Evolutionary conservation across 2,797 vertebrate species (phyloP), one percentile per base, ranked within the genome.

Genomic region (Saxicola maurus): DNA sequence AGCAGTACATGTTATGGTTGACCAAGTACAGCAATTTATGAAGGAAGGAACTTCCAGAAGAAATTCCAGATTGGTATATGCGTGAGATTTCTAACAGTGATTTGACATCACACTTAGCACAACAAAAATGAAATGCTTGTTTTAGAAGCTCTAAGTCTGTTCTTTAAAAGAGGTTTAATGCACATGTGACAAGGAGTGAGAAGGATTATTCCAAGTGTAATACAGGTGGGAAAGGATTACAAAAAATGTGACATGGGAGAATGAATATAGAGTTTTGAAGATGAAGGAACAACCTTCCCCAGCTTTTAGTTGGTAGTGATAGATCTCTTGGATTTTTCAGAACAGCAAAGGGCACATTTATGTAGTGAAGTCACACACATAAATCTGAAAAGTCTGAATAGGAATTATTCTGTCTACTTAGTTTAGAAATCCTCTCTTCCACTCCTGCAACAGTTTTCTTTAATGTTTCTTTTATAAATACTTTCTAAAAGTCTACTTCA

Each of bases 161-260:
- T 84, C 85, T 87, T 60, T 89, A 31, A 87, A 86, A 96, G 67
- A 82, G 72, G 91, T 96, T 95, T 96, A 95, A 76, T 88, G 49
- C 5, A 12, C 92, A 93, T 93, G 92, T 95, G 91, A 96, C 91
- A 68, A 87, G 76, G 31, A 95, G 76, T 86, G 89, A 95, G 86
- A 86, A 82, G 92, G 89, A 90, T 94, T 94, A 94, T 87, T 74
- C 75, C 45, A 75, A 71, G 64, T 31, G 45, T 73, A 93, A 89
- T 88, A 90, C 46, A 85, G 83, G 59, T 93, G 91, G 91, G 86
- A 95, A 94, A 92, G 87, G 92, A 87, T 95, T 95, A 92, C n/a
- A 82, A 83, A 87, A 86, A 96, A 83, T 85, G 48, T 69, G 84
- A 86, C 78, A 65, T 16, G 30, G 64, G 33, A 82, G 64, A 87